phyloP scores from a whole-genome alignment of 2,888 invertebrate species.

The Noctua comes region DNA sequence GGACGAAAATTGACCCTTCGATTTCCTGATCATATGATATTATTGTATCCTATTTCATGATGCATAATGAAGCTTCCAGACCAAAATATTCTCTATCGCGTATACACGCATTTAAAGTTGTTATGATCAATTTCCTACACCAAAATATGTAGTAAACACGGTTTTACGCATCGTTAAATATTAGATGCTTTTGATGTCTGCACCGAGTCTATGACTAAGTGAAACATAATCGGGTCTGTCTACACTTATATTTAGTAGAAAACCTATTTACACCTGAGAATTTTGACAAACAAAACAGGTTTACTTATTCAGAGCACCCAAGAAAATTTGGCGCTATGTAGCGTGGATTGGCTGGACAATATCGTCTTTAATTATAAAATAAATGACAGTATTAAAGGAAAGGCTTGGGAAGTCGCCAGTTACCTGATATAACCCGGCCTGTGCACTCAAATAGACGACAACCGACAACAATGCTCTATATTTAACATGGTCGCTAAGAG shows the following conservation, averaged over 20 bases:
- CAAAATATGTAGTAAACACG: constrained; percentile 21
- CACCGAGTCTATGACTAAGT: constrained; percentile 29
- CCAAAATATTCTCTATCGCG: neutral
- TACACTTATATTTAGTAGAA: constrained; percentile 31
- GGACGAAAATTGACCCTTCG: neutral
- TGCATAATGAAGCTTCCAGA: neutral
- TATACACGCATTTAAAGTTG: neutral
- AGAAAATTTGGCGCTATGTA: neutral
- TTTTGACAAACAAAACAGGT: neutral
- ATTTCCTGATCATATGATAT: neutral
- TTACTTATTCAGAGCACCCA: constrained; percentile 8
- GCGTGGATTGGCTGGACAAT: neutral
- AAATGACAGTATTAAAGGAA: constrained; percentile 15
- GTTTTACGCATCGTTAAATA: constrained; percentile 7
- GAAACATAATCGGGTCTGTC: constrained; percentile 38
- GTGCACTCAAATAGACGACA: constrained; percentile 59
- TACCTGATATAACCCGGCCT: constrained; percentile 50
- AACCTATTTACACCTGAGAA: constrained; percentile 37
- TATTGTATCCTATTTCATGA: too few species aligned
- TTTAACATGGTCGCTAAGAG: constrained; percentile 55
- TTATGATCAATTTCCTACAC: neutral
- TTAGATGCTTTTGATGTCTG: constrained; percentile 17
- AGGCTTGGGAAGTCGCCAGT: constrained; percentile 57
- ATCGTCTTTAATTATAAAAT: constrained; percentile 14
- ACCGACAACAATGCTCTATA: constrained; percentile 62